Conservation (phyloP, 2,888 invertebrate species). For the Arge pagana region DNA sequence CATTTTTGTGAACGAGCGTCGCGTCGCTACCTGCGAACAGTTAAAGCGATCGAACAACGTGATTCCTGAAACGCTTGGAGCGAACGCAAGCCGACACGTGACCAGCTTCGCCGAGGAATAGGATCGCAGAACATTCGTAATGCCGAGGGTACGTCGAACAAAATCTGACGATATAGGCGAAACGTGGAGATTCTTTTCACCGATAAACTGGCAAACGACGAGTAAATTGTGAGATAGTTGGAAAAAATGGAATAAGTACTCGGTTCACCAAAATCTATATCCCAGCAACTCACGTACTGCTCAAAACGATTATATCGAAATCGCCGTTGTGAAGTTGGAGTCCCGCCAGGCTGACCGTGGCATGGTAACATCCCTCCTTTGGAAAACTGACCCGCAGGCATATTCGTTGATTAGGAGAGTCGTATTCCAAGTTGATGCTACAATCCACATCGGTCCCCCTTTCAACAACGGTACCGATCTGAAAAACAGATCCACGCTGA, state of each 20-base stretch:
- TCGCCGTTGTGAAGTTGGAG: slow-evolving; percentile 83
- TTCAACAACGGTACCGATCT: slow-evolving; percentile 68
- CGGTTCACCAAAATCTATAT: no score
- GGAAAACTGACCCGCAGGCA: slow-evolving; percentile 78
- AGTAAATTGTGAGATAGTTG: no score
- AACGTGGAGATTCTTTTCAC: no score
- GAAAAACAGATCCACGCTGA: no score
- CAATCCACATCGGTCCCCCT: slow-evolving; percentile 64
- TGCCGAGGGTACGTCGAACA: no score
- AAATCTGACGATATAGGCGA: no score
- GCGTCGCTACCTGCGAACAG: slow-evolving; percentile 71
- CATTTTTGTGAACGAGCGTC: slow-evolving; percentile 83
- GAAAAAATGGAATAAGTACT: no score
- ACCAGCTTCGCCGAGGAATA: no score
- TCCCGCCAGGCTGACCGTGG: slow-evolving; percentile 76
- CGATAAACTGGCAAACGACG: no score
- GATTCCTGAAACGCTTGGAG: no score
- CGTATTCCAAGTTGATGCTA: slow-evolving; percentile 68
- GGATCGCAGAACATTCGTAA: no score
- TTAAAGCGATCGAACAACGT: slow-evolving; percentile 10
- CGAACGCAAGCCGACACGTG: no score
- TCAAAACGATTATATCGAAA: slow-evolving; percentile 89
- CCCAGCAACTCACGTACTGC: slow-evolving; percentile 68
- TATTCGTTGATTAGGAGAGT: slow-evolving; percentile 78
- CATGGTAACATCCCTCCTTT: slow-evolving; percentile 80